These are phyloP conservation scores for Spinibarbus caldwelli DNA, from an alignment of 2,797 vertebrate genomes.

Conservation along the genomic window DNA sequence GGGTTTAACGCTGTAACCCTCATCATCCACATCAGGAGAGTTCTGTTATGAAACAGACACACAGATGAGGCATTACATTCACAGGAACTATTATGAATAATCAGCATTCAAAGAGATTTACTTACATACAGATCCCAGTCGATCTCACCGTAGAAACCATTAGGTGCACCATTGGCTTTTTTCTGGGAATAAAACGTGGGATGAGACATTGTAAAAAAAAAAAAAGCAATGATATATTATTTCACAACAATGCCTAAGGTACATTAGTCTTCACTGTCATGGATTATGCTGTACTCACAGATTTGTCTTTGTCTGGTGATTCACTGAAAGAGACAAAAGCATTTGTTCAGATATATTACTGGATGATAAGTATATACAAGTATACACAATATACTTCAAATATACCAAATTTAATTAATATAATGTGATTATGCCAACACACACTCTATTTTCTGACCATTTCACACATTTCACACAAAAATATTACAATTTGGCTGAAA, in stretches of 20 bases:
- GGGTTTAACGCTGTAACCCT: conserved; percentile 95
- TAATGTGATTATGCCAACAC: not conserved
- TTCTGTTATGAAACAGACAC: conserved; percentile 76
- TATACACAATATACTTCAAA: not conserved
- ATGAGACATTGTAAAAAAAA: not conserved
- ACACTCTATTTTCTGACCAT: not conserved
- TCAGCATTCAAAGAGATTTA: conserved; percentile 51
- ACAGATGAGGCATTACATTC: not conserved
- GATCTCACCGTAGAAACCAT: conserved; percentile 97
- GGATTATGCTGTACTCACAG: conserved; percentile 81
- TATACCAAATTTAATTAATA: not conserved
- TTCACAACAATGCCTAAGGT: not conserved
- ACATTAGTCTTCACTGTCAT: not conserved
- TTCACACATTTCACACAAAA: not conserved
- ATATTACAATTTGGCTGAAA: not conserved
- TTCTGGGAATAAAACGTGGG: conserved; percentile 80
- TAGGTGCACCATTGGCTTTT: conserved; percentile 94
- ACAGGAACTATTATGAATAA: conserved; percentile 1
- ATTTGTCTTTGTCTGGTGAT: conserved; percentile 94
- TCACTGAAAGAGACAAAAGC: conserved; percentile 75
- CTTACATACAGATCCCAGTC: conserved; percentile 99
- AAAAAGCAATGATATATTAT: no score
- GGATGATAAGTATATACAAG: not conserved
- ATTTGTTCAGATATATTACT: not conserved
- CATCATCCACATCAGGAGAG: conserved; percentile 94